phyloP scores from a whole-genome alignment of 2,888 invertebrate genomes.

The Tipula helvola region DNA sequence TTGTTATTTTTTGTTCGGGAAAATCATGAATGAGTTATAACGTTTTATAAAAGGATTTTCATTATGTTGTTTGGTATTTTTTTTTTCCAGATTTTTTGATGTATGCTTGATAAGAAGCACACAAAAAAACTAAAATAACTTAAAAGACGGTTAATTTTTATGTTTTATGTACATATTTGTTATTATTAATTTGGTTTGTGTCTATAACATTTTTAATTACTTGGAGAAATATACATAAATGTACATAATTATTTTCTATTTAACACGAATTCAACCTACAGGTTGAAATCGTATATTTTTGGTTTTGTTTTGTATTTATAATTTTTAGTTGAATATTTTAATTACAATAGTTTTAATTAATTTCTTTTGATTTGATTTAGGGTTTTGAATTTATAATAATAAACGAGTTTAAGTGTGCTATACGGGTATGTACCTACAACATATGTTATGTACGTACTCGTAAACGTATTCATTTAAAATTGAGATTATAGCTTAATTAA shows the following conservation, averaged over 20 bases:
- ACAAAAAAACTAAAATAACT: not conserved
- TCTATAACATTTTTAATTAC: not conserved
- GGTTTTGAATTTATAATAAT: not conserved
- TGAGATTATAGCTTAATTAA: not conserved
- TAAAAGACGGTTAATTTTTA: not conserved
- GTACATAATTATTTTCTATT: not conserved
- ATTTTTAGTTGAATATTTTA: not conserved
- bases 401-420: too few species aligned
- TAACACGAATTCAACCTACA: not conserved
- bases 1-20: not conserved
- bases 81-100: not conserved
- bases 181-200: not conserved
- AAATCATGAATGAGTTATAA: not conserved
- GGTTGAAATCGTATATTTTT: not conserved
- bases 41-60: not conserved
- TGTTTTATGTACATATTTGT: not conserved
- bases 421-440: too few species aligned
- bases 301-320: not conserved
- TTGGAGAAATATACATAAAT: not conserved
- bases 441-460: too few species aligned
- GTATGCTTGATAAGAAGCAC: not conserved
- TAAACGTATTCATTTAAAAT: too few species aligned
- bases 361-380: not conserved
- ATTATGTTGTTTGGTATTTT: not conserved
- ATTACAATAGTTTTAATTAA: not conserved